Percentiles rank a stretch among this genome's conserved stretches.
phyloP scores from a whole-genome alignment of 2,888 invertebrate species.

The Melangyna quadrimaculata region DNA sequence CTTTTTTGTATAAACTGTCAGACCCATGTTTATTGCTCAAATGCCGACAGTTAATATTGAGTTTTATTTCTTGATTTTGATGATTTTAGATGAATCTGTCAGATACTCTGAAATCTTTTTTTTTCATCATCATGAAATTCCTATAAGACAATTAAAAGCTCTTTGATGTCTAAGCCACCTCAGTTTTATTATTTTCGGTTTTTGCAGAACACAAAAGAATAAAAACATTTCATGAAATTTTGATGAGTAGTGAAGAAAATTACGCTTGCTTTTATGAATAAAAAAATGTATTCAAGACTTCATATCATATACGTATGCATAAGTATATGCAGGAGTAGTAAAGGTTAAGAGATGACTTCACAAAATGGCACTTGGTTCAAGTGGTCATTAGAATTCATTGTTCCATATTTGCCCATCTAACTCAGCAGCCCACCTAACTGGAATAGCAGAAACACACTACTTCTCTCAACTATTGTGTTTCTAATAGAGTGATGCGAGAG shows the following conservation, averaged over 20 bases:
- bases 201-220: background rate
- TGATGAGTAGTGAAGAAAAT: constrained; percentile 15
- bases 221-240: background rate
- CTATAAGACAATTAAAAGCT: constrained; percentile 16
- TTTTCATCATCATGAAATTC: background rate
- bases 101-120: background rate
- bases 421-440: background rate
- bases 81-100: constrained; percentile 24
- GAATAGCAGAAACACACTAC: constrained; percentile 9
- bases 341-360: constrained; percentile 14
- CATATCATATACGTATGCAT: no score
- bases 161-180: constrained; percentile 6
- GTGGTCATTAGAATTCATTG: constrained; percentile 33
- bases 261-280: constrained; percentile 1
- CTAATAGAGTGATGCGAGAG: background rate
- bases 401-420: background rate
- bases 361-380: constrained; percentile 3
- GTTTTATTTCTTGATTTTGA: constrained; percentile 11
- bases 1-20: constrained; percentile 38
- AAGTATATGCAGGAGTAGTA: background rate
- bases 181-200: background rate
- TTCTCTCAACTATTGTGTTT: background rate
- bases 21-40: constrained; percentile 30
- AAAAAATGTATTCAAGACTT: background rate
- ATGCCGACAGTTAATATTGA: constrained; percentile 9